Conservation (phyloP, 2,113 vertebrate species). For the Pimephales promelas region DNA sequence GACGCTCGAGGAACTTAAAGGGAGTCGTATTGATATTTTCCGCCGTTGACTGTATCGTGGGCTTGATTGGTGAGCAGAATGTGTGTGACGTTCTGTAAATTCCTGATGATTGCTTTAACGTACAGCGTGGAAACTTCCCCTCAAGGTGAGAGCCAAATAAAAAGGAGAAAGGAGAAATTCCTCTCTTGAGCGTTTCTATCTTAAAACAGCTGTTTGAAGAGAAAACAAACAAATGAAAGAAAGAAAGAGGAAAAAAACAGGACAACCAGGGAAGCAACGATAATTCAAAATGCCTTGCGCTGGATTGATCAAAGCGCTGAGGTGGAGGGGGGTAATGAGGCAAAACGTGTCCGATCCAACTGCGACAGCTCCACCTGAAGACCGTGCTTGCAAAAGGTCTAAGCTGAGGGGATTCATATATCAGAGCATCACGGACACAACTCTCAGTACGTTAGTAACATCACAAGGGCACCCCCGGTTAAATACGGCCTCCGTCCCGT, state of each 20-base stretch:
- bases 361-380: slow-evolving; percentile 4
- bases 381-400: slow-evolving; percentile 1
- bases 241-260: not conserved
- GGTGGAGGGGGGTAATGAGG: not conserved
- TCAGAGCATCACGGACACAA: slow-evolving; percentile 19
- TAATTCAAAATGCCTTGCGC: slow-evolving; percentile 19
- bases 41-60: not conserved
- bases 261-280: slow-evolving; percentile 16
- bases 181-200: not conserved
- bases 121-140: slow-evolving; percentile 24
- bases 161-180: not conserved
- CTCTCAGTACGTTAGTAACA: slow-evolving; percentile 13
- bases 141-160: slow-evolving; percentile 26
- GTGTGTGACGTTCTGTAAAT: not conserved
- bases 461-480: slow-evolving; percentile 21
- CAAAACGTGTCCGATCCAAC: slow-evolving; percentile 18
- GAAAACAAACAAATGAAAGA: not conserved
- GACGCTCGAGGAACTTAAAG: slow-evolving; percentile 10
- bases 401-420: slow-evolving; percentile 2
- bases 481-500: slow-evolving; percentile 27
- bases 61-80: slow-evolving; percentile 7
- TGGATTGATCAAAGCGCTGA: not conserved
- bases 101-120: slow-evolving; percentile 2
- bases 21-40: slow-evolving; percentile 6
- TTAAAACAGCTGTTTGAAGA: slow-evolving; percentile 12